Percentiles rank a stretch among this genome's conserved stretches.
Evolutionary conservation across 23 tunicate genomes (phyloP).

Genomic region (Diplosoma virens): DNA sequence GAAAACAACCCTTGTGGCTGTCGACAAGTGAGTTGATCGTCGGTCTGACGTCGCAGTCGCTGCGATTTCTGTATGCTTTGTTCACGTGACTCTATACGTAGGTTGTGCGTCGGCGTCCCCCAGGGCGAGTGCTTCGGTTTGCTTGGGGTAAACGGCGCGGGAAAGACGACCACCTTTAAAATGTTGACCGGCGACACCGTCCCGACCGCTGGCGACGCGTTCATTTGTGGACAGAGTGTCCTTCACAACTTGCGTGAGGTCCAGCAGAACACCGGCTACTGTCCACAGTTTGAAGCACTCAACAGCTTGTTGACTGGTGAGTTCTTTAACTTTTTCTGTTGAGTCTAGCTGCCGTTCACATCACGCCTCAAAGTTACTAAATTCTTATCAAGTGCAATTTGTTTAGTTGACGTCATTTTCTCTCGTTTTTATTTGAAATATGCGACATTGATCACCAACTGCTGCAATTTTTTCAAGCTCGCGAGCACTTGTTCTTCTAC

Average conservation of each 20-base stretch:
- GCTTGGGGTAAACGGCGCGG: constrained; percentile 97
- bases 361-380: background rate
- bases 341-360: background rate
- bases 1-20: constrained; percentile 61
- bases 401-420: too few relatives aligned
- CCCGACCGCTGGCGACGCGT: constrained; percentile 79
- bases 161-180: constrained; percentile 97
- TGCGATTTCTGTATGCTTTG: too few relatives aligned
- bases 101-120: constrained; percentile 83
- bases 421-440: too few relatives aligned
- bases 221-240: constrained; percentile 63
- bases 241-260: constrained; percentile 50
- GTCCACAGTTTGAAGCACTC: constrained; percentile 97
- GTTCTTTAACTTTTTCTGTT: background rate
- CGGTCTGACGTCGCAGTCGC: too few relatives aligned
- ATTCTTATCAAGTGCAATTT: too few relatives aligned
- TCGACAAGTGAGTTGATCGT: constrained; percentile 52
- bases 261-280: constrained; percentile 83
- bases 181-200: constrained; percentile 87
- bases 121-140: constrained; percentile 97
- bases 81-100: constrained; percentile 9
- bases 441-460: background rate
- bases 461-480: constrained; percentile 34
- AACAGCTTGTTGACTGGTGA: constrained; percentile 72
- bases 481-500: constrained; percentile 85